These are phyloP conservation scores for Sula dactylatra DNA, from an alignment of 2,113 vertebrate species.

Conservation along the genomic window DNA sequence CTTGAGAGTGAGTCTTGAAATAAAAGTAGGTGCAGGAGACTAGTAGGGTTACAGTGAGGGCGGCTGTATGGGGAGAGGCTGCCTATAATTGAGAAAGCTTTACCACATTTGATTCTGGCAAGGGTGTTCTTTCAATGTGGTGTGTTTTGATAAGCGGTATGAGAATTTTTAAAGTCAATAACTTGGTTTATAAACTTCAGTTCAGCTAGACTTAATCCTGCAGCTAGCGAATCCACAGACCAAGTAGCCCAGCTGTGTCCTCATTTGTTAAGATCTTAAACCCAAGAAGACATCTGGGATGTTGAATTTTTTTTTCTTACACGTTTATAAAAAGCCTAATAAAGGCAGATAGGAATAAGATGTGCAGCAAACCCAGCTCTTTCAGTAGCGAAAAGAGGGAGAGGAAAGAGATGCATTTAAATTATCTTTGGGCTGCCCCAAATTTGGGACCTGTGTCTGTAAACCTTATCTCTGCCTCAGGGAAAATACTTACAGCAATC, in stretches of 20 bases:
- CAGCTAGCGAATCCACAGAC: slow-evolving; percentile 60
- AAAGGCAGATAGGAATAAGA: slow-evolving; percentile 31
- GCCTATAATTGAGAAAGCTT: slow-evolving; percentile 55
- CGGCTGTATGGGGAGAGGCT: background rate
- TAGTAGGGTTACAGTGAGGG: background rate
- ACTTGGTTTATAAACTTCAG: slow-evolving; percentile 65
- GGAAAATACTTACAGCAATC: slow-evolving; percentile 17
- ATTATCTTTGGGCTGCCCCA: slow-evolving; percentile 14
- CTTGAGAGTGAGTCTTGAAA: slow-evolving; percentile 16
- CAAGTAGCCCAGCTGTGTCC: slow-evolving; percentile 63
- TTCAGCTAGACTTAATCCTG: slow-evolving; percentile 64
- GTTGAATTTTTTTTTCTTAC: slow-evolving; percentile 1
- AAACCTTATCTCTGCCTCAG: slow-evolving; percentile 40
- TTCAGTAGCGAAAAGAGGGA: background rate
- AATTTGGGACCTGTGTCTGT: slow-evolving; percentile 4
- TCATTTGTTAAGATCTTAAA: slow-evolving; percentile 71
- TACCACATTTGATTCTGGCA: slow-evolving; percentile 38
- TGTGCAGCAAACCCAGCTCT: background rate
- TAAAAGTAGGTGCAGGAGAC: slow-evolving; percentile 37
- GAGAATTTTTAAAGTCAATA: slow-evolving; percentile 69
- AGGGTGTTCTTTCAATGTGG: slow-evolving; percentile 56
- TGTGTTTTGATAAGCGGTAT: slow-evolving; percentile 59
- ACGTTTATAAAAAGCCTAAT: slow-evolving; percentile 39
- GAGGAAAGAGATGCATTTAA: slow-evolving; percentile 7
- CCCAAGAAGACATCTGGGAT: slow-evolving; percentile 30